phyloP scores from a whole-genome alignment of 37 sponge, comb jelly and placozoan species.

The Eunapius fragilis region DNA sequence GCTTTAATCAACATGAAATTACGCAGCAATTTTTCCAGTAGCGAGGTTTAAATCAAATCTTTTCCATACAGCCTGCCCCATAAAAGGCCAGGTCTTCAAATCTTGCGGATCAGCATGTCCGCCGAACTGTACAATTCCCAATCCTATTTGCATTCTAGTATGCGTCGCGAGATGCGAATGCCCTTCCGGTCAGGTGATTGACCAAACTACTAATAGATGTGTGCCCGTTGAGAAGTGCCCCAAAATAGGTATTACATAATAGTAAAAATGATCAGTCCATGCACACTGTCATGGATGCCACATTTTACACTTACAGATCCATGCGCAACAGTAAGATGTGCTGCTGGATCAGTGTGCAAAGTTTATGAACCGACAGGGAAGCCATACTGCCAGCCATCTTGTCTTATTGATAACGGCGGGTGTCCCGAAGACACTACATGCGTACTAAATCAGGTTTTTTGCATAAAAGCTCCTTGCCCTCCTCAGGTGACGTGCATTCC shows the following conservation, averaged over 20 bases:
- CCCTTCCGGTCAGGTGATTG: constrained; percentile 14
- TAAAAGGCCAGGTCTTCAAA: constrained; percentile 40
- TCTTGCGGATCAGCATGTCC: constrained; percentile 48
- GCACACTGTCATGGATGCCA: not conserved
- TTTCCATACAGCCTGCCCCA: constrained; percentile 31
- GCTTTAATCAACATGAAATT: no score
- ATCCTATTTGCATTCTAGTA: constrained; percentile 17
- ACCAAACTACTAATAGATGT: constrained; percentile 25
- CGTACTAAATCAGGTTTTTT: constrained; percentile 3
- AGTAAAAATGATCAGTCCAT: not conserved
- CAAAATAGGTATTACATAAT: not conserved
- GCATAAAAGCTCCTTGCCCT: constrained; percentile 24
- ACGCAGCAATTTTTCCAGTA: no score
- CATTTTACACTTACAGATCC: not conserved
- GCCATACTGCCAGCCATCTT: constrained; percentile 30
- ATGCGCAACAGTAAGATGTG: not conserved
- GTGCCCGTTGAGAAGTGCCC: constrained; percentile 23
- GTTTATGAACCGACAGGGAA: not conserved
- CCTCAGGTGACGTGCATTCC: not conserved
- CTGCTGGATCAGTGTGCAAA: not conserved
- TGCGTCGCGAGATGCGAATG: constrained; percentile 44
- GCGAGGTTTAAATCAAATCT: no score
- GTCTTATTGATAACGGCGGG: constrained; percentile 27
- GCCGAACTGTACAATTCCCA: constrained; percentile 39
- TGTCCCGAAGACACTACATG: constrained; percentile 2